Evolutionary conservation across 2,113 vertebrate species (phyloP).

Genomic region (Hyaena hyaena): DNA sequence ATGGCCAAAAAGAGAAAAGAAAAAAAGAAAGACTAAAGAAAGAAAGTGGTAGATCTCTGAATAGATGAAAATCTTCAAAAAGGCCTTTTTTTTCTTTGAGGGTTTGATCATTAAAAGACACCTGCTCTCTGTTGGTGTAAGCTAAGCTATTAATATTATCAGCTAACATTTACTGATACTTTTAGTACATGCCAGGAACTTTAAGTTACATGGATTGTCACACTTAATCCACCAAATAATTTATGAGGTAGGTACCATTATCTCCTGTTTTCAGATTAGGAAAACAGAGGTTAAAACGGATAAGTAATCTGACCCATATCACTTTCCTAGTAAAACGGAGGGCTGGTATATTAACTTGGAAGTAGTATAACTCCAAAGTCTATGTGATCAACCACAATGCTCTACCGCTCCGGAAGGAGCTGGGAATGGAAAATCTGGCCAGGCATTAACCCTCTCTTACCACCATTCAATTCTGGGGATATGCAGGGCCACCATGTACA

Average conservation of each 20-base stretch:
- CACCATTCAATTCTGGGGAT: neutral
- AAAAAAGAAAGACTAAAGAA: no score
- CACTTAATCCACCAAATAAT: slow-evolving; percentile 6
- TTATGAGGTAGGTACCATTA: neutral
- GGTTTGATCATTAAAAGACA: neutral
- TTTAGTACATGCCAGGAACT: neutral
- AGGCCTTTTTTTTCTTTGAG: neutral
- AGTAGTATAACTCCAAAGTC: slow-evolving; percentile 5
- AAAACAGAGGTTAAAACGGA: neutral
- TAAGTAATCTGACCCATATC: neutral
- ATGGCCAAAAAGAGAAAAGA: neutral
- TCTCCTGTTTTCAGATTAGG: neutral
- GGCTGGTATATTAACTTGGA: neutral
- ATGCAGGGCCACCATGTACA: neutral
- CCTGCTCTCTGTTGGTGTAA: neutral
- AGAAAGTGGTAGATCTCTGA: neutral
- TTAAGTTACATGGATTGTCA: neutral
- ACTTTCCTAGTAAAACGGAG: neutral
- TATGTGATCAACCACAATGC: neutral
- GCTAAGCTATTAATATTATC: neutral
- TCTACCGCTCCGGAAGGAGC: neutral
- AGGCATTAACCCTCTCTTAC: neutral
- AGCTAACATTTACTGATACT: neutral
- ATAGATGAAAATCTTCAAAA: neutral
- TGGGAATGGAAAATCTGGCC: no score